A percentile compares a stretch with the other conserved stretches of the same genome.
phyloP scores from a whole-genome alignment of 1,140 invertebrate genomes.

The Formica exsecta region DNA sequence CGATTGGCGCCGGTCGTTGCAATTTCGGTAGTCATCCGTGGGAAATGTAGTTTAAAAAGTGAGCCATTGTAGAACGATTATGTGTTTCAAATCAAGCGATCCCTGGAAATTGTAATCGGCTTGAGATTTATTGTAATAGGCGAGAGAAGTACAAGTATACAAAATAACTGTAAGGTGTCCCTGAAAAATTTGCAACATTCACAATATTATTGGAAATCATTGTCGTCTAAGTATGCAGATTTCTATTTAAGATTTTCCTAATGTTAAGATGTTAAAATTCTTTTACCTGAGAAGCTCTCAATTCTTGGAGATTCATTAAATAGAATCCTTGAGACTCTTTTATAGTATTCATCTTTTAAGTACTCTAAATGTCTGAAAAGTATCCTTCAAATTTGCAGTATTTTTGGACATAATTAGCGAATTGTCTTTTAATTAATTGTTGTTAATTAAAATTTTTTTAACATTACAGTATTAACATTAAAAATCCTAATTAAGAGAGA shows the following conservation, averaged over 20 bases:
- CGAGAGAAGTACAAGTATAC: not conserved
- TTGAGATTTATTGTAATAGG: not conserved
- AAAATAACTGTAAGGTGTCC: not conserved
- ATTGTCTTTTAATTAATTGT: too few species aligned
- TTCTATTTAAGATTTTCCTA: conserved; percentile 4
- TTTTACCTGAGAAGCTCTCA: conserved; percentile 6
- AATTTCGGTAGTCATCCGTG: conserved; percentile 6
- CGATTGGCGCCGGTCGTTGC: conserved; percentile 30
- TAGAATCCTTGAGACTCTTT: not conserved
- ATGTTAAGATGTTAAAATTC: conserved; percentile 20
- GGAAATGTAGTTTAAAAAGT: conserved; percentile 3
- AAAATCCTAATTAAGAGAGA: too few species aligned
- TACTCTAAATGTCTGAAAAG: too few species aligned
- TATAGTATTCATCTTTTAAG: not conserved
- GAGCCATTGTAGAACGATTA: not conserved
- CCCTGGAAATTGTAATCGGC: not conserved
- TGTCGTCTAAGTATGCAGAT: not conserved
- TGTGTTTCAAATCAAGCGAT: not conserved
- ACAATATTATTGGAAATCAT: conserved; percentile 10
- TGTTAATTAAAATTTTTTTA: too few species aligned
- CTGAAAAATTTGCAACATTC: not conserved
- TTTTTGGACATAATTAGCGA: too few species aligned
- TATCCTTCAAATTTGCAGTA: too few species aligned
- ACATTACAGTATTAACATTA: too few species aligned
- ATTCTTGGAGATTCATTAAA: not conserved